Percentiles rank a stretch among this genome's conserved stretches.
Evolutionary conservation across 2,888 invertebrate species (phyloP).

Genomic region (Herminia tarsipennalis): DNA sequence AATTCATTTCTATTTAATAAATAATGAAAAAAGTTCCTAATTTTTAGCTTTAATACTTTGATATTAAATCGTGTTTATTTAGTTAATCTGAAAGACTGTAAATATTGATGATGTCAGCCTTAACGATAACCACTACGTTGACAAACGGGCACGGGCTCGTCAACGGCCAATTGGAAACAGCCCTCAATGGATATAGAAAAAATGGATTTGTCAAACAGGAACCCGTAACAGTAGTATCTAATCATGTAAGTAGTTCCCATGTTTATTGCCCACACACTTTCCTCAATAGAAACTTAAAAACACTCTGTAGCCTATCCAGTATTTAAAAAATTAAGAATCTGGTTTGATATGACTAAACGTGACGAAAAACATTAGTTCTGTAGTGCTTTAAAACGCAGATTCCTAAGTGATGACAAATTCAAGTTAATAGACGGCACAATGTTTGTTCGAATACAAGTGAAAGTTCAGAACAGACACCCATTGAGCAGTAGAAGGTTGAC

Average conservation of each 20-base stretch:
- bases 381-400: too few relatives aligned
- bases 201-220: constrained; percentile 71
- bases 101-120: constrained; percentile 68
- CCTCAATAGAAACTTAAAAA: constrained; percentile 4
- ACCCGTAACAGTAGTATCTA: constrained; percentile 52
- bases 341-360: too few relatives aligned
- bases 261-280: constrained; percentile 1
- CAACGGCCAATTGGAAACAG: constrained; percentile 69
- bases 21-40: constrained; percentile 32
- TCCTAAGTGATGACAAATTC: too few relatives aligned
- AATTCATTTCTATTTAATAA: constrained; percentile 4
- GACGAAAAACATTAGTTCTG: too few relatives aligned
- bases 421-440: constrained; percentile 8
- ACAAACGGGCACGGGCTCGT: constrained; percentile 72
- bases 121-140: constrained; percentile 75
- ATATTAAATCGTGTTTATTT: constrained; percentile 17
- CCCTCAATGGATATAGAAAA: constrained; percentile 71
- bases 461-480: constrained; percentile 42
- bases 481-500: constrained; percentile 28
- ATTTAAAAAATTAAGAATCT: too few relatives aligned
- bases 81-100: constrained; percentile 28
- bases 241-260: constrained; percentile 62
- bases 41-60: constrained; percentile 34
- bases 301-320: not conserved
- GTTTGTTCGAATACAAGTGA: constrained; percentile 38